Conservation (phyloP, 2,888 invertebrate genomes). For the Subacronicta megacephala region DNA sequence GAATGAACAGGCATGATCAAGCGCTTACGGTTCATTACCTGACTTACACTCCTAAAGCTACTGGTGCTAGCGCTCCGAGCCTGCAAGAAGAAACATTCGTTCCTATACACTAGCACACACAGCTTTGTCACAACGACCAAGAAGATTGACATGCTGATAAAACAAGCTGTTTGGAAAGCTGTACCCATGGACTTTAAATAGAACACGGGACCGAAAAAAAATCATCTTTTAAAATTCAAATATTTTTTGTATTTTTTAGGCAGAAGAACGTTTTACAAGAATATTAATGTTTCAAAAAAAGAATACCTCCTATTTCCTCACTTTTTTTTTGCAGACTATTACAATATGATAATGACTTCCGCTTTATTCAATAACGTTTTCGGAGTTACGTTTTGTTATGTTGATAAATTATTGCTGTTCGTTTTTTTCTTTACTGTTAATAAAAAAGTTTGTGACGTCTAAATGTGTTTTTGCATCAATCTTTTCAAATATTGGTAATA, state of each 20-base stretch:
- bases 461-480: constrained; percentile 47
- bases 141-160: constrained; percentile 82
- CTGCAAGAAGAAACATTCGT: constrained; percentile 91
- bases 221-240: too few relatives aligned
- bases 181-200: constrained; percentile 56
- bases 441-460: constrained; percentile 18
- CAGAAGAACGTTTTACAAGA: too few relatives aligned
- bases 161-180: constrained; percentile 57
- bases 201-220: not conserved
- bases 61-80: constrained; percentile 96
- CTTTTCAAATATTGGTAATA: constrained; percentile 25
- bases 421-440: constrained; percentile 21
- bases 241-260: too few relatives aligned
- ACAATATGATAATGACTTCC: not conserved
- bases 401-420: constrained; percentile 50
- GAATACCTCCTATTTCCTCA: not conserved
- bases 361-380: constrained; percentile 20
- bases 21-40: constrained; percentile 90
- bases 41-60: constrained; percentile 97
- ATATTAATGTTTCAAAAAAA: too few relatives aligned
- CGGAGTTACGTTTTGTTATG: constrained; percentile 23
- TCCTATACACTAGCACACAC: constrained; percentile 89
- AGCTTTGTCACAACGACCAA: constrained; percentile 79
- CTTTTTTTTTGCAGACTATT: not conserved
- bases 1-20: constrained; percentile 80